Evolutionary conservation across 2,888 invertebrate genomes (phyloP).

Genomic region (Gastrophysa polygoni): DNA sequence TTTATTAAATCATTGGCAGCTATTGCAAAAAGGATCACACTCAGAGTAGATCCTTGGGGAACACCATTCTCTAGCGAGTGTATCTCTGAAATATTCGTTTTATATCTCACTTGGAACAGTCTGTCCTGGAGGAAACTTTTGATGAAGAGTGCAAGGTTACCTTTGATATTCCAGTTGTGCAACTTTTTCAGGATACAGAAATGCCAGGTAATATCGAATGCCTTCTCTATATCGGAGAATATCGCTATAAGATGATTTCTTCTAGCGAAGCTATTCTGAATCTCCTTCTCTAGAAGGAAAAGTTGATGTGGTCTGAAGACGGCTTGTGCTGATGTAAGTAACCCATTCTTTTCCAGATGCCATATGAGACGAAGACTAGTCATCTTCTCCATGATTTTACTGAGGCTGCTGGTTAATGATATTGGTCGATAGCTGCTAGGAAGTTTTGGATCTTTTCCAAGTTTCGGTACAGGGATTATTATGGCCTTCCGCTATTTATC

Average conservation of each 20-base stretch:
- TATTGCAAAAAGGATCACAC: slow-evolving; percentile 25
- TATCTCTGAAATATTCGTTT: not conserved
- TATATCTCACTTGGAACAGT: slow-evolving; percentile 10
- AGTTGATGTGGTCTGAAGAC: slow-evolving; percentile 10
- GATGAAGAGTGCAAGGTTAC: slow-evolving; percentile 22
- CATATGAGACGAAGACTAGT: slow-evolving; percentile 17
- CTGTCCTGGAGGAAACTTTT: slow-evolving; percentile 8
- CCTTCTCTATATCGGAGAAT: slow-evolving; percentile 14
- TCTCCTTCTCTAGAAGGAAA: slow-evolving; percentile 2
- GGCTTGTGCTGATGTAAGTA: slow-evolving; percentile 6
- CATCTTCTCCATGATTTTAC: slow-evolving; percentile 26
- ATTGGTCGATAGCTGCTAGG: slow-evolving; percentile 15
- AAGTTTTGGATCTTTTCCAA: not conserved
- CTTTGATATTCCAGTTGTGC: slow-evolving; percentile 23
- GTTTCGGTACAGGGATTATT: slow-evolving; percentile 16
- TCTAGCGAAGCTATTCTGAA: slow-evolving; percentile 2
- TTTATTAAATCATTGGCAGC: slow-evolving; percentile 21
- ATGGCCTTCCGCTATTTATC: slow-evolving; percentile 15
- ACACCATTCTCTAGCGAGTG: slow-evolving; percentile 26
- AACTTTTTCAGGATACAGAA: slow-evolving; percentile 25
- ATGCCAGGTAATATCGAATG: slow-evolving; percentile 22
- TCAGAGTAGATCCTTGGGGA: slow-evolving; percentile 32
- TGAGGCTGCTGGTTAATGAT: slow-evolving; percentile 14
- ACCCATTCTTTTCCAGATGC: slow-evolving; percentile 11
- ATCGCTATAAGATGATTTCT: slow-evolving; percentile 9